Conservation (phyloP, 2,113 vertebrate species). For the Phaethon lepturus region DNA sequence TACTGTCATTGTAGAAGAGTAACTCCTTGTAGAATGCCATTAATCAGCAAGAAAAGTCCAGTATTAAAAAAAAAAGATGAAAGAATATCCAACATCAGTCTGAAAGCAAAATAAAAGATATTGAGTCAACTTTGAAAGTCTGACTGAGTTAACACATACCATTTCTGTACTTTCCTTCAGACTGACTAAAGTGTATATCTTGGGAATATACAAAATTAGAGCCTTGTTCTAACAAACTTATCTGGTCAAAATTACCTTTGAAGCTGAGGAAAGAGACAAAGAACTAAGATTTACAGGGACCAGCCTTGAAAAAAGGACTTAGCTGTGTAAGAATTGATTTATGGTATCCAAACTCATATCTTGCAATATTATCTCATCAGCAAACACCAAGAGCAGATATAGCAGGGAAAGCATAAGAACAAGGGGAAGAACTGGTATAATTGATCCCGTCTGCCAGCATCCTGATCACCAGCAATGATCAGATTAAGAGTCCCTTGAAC, state of each 20-base stretch:
- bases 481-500: neutral
- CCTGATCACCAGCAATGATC: neutral
- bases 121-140: neutral
- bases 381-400: neutral
- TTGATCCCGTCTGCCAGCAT: neutral
- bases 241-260: neutral
- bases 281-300: neutral
- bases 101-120: neutral
- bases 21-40: neutral
- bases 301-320: neutral
- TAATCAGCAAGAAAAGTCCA: neutral
- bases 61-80: accelerated
- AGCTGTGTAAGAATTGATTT: neutral
- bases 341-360: neutral
- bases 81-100: neutral
- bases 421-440: neutral
- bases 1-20: neutral
- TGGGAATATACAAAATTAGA: neutral
- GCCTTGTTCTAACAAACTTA: neutral
- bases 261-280: neutral
- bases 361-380: neutral
- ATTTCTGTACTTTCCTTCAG: neutral
- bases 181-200: neutral
- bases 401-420: neutral
- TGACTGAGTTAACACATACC: neutral